Evolutionary conservation across 1,140 invertebrate species (phyloP).

Genomic region (Bombus balteatus): DNA sequence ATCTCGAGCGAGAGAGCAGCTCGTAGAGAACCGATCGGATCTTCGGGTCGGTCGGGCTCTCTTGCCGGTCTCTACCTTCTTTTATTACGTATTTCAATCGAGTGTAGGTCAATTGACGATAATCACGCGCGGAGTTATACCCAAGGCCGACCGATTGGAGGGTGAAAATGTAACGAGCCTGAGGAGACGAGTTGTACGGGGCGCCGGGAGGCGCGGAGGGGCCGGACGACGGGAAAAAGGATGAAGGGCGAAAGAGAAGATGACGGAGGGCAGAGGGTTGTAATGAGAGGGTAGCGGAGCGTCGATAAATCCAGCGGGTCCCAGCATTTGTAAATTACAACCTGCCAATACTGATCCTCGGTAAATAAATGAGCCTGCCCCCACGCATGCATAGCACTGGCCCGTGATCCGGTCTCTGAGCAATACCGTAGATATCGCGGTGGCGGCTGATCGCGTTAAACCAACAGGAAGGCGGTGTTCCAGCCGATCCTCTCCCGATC

Average conservation of each 20-base stretch:
- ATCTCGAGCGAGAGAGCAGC: constrained; percentile 4
- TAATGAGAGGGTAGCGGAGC: constrained; percentile 83
- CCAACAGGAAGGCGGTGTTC: constrained; percentile 55
- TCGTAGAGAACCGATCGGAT: constrained; percentile 37
- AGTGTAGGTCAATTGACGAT: constrained; percentile 69
- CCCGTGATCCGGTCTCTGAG: constrained; percentile 42
- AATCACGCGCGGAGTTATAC: constrained; percentile 64
- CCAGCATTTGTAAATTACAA: constrained; percentile 83
- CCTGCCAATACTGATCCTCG: constrained; percentile 79
- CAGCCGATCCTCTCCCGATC: neutral
- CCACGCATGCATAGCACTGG: constrained; percentile 67
- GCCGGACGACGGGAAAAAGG: neutral
- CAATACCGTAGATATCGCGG: constrained; percentile 49
- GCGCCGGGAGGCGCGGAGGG: neutral
- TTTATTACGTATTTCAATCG: constrained; percentile 70
- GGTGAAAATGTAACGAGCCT: constrained; percentile 71
- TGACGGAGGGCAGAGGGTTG: constrained; percentile 70
- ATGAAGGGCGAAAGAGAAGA: constrained; percentile 55
- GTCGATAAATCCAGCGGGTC: constrained; percentile 82
- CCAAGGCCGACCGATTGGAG: constrained; percentile 73
- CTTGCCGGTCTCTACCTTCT: constrained; percentile 27
- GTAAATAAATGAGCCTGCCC: constrained; percentile 78
- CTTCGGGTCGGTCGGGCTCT: constrained; percentile 13
- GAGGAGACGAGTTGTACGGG: constrained; percentile 1
- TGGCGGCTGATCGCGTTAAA: constrained; percentile 61